phyloP scores from a whole-genome alignment of 2,113 vertebrate genomes.

The Turnix velox region DNA sequence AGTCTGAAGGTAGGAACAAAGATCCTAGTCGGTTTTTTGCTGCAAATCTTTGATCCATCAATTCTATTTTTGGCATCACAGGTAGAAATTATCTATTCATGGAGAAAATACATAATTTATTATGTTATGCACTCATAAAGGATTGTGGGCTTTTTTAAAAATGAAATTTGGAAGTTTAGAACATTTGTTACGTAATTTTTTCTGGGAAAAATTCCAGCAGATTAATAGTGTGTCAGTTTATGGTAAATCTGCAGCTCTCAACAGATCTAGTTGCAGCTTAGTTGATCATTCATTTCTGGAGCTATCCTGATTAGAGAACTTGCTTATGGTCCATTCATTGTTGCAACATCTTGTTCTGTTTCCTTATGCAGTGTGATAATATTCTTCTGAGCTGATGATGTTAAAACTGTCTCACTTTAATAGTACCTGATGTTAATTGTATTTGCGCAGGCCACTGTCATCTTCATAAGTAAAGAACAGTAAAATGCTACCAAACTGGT shows the following conservation, averaged over 20 bases:
- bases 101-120: not conserved
- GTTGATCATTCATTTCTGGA: not conserved
- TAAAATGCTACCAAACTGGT: not conserved
- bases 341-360: not conserved
- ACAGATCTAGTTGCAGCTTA: not conserved
- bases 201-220: not conserved
- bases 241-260: not conserved
- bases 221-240: not conserved
- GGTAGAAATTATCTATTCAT: too few relatives aligned
- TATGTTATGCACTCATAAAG: not conserved
- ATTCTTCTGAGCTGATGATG: not conserved
- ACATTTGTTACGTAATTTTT: not conserved
- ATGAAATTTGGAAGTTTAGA: not conserved
- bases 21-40: not conserved
- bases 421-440: not conserved
- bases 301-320: not conserved
- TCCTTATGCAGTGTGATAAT: not conserved
- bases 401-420: not conserved
- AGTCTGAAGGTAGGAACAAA: not conserved
- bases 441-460: not conserved
- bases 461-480: not conserved
- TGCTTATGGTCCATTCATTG: not conserved
- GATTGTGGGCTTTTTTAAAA: not conserved
- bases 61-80: not conserved
- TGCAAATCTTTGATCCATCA: not conserved